phyloP scores from a whole-genome alignment of 2,113 vertebrate genomes.

The Bubo bubo region DNA sequence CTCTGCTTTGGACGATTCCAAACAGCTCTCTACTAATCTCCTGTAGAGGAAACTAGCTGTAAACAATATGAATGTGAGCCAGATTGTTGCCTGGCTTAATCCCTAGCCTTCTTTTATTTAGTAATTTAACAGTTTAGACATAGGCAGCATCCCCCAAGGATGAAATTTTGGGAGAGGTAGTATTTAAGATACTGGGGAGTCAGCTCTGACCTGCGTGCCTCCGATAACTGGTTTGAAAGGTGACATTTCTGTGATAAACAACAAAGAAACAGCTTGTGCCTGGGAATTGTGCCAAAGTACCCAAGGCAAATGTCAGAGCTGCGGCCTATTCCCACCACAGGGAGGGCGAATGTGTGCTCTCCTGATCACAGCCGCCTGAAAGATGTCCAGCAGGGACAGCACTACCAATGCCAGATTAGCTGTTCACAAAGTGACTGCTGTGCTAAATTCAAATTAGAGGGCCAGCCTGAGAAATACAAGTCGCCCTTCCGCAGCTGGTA shows the following conservation, averaged over 20 bases:
- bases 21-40: conserved; percentile 37
- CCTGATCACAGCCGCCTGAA: conserved; percentile 33
- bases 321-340: background rate
- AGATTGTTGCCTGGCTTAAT: background rate
- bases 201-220: conserved; percentile 30
- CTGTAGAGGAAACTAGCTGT: background rate
- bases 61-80: background rate
- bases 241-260: conserved; percentile 62
- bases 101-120: background rate
- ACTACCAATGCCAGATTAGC: background rate
- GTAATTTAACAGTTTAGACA: conserved; percentile 24
- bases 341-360: background rate
- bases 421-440: background rate
- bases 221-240: conserved; percentile 5
- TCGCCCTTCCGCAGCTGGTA: fast-evolving
- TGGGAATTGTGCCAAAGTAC: conserved; percentile 47
- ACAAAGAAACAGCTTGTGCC: conserved; percentile 61
- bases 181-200: conserved; percentile 1
- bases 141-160: background rate
- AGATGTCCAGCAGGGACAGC: background rate
- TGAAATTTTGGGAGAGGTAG: background rate
- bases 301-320: conserved; percentile 43
- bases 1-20: background rate
- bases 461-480: background rate
- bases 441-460: background rate